Evolutionary conservation across 1,140 invertebrate species (phyloP), one percentile per base, ranked within the genome.

Genomic region (Ceratina japonica): DNA sequence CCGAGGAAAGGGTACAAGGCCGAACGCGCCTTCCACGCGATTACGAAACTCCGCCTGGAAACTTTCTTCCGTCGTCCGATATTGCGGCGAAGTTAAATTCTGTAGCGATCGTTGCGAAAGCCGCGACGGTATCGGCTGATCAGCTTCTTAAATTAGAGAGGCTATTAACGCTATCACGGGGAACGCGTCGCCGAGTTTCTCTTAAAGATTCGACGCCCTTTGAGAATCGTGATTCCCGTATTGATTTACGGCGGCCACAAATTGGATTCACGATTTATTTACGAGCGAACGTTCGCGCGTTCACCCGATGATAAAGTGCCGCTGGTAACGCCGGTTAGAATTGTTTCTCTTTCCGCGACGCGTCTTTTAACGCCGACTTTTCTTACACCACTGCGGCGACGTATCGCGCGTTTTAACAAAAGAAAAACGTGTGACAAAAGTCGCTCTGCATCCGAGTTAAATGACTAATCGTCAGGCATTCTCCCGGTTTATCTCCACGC

Each of bases 181-280:
- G 13, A 22, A 24, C 49, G 16, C 20, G 69, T 73, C 61, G 18
- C 37, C 59, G 8, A 44, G 31, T 74, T 73, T 65, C 63, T 61
- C 73, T 73, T 20, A 10, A 44, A 10, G 37, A 44, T 79, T 64
- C 70, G 77, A 74, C 22, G 51, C 73, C 78, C 73, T 80, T 69
- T 80, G 64, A 61, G 70, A 69, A 80, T 80, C 73, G 31, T 63
- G 78, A 80, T 80, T 80, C 78, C 18, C 64, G 64, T 80, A 80
- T 80, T 80, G 78, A 80, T 80, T 80, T 80, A 80, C 63, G 78
- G 56, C 61, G 73, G 72, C 64, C 56, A 66, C 78, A 80, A 80
- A 80, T 80, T 80, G 78, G 78, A 80, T 80, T 69, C 78, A 69
- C 78, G 78, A 80, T 80, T 80, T 80, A 80, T 80, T 80, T 80